These are phyloP conservation scores for Acipenser transmontanus DNA, from an alignment of 2,797 vertebrate genomes.

Conservation along the genomic window DNA sequence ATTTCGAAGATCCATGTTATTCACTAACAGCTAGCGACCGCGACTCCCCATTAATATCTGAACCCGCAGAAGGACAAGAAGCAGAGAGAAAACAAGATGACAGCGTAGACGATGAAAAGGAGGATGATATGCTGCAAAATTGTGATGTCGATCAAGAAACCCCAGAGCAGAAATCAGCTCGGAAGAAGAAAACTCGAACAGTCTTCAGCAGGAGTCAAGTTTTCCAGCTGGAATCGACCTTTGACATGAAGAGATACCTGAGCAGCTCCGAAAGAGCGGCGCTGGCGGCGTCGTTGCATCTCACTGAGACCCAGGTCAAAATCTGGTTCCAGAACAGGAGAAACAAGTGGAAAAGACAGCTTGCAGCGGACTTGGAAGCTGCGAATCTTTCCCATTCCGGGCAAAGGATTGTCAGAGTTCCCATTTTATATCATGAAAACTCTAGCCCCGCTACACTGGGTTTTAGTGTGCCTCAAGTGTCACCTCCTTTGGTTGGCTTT, in stretches of 20 bases:
- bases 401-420: slow-evolving; percentile 82
- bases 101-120: slow-evolving; percentile 40
- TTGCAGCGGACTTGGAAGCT: slow-evolving; percentile 75
- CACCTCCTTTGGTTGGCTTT: slow-evolving; percentile 52
- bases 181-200: slow-evolving; percentile 84
- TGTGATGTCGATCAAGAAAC: slow-evolving; percentile 40
- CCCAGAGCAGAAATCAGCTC: slow-evolving; percentile 33
- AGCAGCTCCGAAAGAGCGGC: slow-evolving; percentile 71
- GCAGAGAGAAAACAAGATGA: slow-evolving; percentile 38
- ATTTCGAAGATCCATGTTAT: slow-evolving; percentile 40
- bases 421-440: slow-evolving; percentile 83
- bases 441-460: slow-evolving; percentile 56
- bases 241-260: slow-evolving; percentile 80
- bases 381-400: slow-evolving; percentile 63
- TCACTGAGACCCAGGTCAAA: slow-evolving; percentile 83
- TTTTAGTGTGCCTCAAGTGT: slow-evolving; percentile 64
- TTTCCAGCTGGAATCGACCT: slow-evolving; percentile 88
- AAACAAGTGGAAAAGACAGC: slow-evolving; percentile 85
- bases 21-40: slow-evolving; percentile 63
- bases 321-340: slow-evolving; percentile 86
- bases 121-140: slow-evolving; percentile 35
- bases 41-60: slow-evolving; percentile 68
- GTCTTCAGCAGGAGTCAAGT: slow-evolving; percentile 86
- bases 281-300: slow-evolving; percentile 61
- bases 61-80: slow-evolving; percentile 55